Percentiles rank a stretch among this genome's conserved stretches.
phyloP scores from a whole-genome alignment of 2,797 vertebrate species.

The Octomys mimax region DNA sequence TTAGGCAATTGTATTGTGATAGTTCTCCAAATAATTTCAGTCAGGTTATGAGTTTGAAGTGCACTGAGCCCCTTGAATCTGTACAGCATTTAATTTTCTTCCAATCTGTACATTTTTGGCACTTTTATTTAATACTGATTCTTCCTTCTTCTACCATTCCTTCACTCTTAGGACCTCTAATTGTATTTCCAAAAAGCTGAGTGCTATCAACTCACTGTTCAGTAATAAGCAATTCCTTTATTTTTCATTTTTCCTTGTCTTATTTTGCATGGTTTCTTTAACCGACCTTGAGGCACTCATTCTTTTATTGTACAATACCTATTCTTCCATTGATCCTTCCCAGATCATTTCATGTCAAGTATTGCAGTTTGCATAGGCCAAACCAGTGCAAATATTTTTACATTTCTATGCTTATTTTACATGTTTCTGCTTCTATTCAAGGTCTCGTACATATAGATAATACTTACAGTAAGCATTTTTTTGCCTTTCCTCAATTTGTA shows the following conservation, averaged over 20 bases:
- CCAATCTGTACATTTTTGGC: background rate
- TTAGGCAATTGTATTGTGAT: background rate
- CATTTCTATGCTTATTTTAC: background rate
- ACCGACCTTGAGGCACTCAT: background rate
- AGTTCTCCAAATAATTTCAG: background rate
- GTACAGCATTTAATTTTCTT: background rate
- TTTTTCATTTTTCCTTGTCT: background rate
- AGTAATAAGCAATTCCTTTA: background rate
- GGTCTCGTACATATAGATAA: background rate
- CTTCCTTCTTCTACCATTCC: background rate
- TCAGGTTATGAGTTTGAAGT: background rate
- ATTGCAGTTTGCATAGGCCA: background rate
- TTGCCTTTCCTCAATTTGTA: background rate
- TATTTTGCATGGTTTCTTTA: background rate
- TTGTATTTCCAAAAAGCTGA: background rate
- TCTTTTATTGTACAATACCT: background rate
- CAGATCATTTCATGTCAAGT: background rate
- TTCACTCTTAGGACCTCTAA: background rate
- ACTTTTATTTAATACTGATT: background rate
- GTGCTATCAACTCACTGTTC: background rate
- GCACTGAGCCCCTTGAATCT: background rate
- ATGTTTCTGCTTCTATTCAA: background rate
- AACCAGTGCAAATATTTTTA: background rate
- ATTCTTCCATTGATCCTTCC: background rate
- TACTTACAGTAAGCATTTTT: background rate